Evolutionary conservation across 2,113 vertebrate genomes (phyloP).

Genomic region (Poecilia latipinna): DNA sequence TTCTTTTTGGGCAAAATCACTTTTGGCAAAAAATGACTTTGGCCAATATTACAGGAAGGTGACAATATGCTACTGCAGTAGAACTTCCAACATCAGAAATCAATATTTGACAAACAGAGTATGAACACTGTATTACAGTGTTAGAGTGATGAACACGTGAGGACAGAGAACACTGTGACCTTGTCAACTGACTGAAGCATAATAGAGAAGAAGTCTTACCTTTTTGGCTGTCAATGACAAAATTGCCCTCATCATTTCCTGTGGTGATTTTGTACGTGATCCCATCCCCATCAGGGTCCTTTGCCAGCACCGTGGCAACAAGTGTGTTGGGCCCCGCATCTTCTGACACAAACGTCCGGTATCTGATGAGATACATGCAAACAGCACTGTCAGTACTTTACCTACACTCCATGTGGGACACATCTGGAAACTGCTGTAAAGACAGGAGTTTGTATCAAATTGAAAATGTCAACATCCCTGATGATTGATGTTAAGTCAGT

Average conservation of each 20-base stretch:
- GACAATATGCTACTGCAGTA: background rate
- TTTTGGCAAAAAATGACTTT: no score
- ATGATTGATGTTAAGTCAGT: no score
- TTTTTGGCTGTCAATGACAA: slow-evolving; percentile 89
- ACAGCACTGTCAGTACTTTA: slow-evolving; percentile 30
- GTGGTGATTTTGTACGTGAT: slow-evolving; percentile 85
- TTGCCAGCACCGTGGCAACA: slow-evolving; percentile 87
- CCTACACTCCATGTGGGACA: background rate
- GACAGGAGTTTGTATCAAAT: no score
- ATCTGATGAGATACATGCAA: slow-evolving; percentile 74
- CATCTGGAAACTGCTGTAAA: background rate
- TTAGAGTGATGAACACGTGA: background rate
- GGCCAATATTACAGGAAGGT: no score
- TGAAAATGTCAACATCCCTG: no score
- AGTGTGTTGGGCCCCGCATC: slow-evolving; percentile 89
- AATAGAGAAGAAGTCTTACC: slow-evolving; percentile 66
- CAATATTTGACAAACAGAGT: background rate
- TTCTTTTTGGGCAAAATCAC: no score
- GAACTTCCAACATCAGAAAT: background rate
- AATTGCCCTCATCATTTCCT: slow-evolving; percentile 87
- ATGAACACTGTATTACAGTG: background rate
- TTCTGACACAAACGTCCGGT: slow-evolving; percentile 90
- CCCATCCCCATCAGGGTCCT: slow-evolving; percentile 89
- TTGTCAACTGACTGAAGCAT: background rate
- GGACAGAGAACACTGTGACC: background rate